Conservation (phyloP, 2,797 vertebrate genomes). For the Australoheros facetus region DNA sequence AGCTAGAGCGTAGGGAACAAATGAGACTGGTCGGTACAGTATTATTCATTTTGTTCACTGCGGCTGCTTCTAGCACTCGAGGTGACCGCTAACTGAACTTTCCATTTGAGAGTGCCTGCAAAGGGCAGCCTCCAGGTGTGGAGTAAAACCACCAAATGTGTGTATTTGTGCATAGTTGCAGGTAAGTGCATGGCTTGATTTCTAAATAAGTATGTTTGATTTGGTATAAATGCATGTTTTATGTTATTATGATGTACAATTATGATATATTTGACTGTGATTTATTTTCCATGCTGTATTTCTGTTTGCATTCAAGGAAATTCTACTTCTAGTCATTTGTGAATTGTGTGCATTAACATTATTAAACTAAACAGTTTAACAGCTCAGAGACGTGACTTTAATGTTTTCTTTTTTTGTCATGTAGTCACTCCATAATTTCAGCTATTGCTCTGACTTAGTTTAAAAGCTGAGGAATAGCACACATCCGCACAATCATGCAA, state of each 20-base stretch:
- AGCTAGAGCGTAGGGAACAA: conserved; percentile 75
- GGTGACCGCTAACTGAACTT: not conserved
- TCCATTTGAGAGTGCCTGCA: not conserved
- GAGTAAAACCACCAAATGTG: conserved; percentile 6
- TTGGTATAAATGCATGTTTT: not conserved
- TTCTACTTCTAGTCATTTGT: not conserved
- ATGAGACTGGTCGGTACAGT: not conserved
- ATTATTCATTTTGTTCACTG: not conserved
- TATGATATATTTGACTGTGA: not conserved
- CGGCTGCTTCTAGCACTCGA: not conserved
- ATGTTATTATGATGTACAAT: not conserved
- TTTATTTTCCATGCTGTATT: not conserved
- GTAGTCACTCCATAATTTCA: not conserved
- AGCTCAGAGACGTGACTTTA: not conserved
- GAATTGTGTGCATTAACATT: not conserved
- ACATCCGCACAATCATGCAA: not conserved
- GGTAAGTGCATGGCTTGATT: too few relatives aligned
- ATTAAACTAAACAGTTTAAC: too few relatives aligned
- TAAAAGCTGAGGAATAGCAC: conserved; percentile 5
- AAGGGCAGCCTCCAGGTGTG: conserved; percentile 2
- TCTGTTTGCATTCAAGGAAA: not conserved
- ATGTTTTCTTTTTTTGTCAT: not conserved
- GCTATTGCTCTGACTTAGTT: conserved; percentile 8
- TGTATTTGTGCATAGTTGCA: not conserved
- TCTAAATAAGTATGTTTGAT: not conserved